Evolutionary conservation across 2,797 vertebrate genomes (phyloP).

Genomic region (Parauchenoglanis punctatus): DNA sequence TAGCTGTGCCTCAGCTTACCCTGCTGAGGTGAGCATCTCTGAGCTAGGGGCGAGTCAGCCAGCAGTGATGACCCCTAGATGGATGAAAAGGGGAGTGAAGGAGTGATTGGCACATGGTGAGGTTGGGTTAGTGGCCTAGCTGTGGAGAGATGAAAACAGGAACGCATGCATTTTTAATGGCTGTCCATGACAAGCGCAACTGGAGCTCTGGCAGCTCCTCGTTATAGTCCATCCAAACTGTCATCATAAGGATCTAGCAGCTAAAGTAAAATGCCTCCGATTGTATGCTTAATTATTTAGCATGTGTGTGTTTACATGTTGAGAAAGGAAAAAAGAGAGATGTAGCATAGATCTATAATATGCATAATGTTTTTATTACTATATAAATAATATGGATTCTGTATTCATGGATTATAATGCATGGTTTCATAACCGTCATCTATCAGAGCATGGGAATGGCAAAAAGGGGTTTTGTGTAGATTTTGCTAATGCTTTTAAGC

Average conservation of each 20-base stretch:
- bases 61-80: conserved; percentile 38
- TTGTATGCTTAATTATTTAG: conserved; percentile 56
- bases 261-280: conserved; percentile 47
- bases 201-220: conserved; percentile 45
- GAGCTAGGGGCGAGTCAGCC: conserved; percentile 27
- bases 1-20: conserved; percentile 43
- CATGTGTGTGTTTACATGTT: conserved; percentile 51
- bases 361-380: conserved; percentile 37
- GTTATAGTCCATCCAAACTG: conserved; percentile 59
- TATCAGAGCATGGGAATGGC: background rate
- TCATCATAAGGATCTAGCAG: conserved; percentile 45
- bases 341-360: conserved; percentile 53
- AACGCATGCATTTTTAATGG: conserved; percentile 63
- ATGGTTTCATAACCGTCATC: background rate
- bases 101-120: conserved; percentile 54
- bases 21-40: conserved; percentile 40
- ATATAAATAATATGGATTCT: conserved; percentile 3
- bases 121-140: conserved; percentile 33
- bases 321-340: conserved; percentile 33
- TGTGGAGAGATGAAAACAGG: conserved; percentile 48
- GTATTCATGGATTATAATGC: background rate
- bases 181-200: conserved; percentile 49
- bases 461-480: background rate
- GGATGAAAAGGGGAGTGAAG: conserved; percentile 20
- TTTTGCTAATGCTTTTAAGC: background rate